Base-by-base conservation (phyloP, 2,113 vertebrate genomes). In the Siniperca knerii region DNA sequence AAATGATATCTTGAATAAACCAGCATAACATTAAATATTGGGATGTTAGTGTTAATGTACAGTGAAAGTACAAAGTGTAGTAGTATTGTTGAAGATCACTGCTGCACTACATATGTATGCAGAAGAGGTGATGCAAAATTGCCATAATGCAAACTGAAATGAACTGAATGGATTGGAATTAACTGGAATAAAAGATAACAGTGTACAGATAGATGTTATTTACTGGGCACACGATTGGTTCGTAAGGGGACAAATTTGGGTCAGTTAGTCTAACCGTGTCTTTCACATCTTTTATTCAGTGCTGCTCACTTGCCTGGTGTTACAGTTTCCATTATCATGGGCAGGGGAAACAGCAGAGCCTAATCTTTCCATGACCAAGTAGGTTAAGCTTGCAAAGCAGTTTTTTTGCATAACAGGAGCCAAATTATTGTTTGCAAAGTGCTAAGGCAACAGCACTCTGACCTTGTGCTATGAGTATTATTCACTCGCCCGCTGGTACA, bases 291-390 rank as follows among this genome's bases (percentile, higher is more conserved):
- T 25, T 20, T 67, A 76, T 84, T 48, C 82, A 62, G 33, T 0
- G 46, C 75, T 50, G 62, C 72, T n/a, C 0, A 3, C 60, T 35
- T 13, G 67, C 64, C 67, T 40, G 67, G 54, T 79, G 73, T 83
- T 88, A 71, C 71, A 65, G 73, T 85, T 82, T 88, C 71, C 74
- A 89, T 91, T 87, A 88, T 89, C 35, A n/a, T 4, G 33, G 50
- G 42, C 74, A 64, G 67, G 25, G 46, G 75, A 77, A 37, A 80
- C 60, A 77, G 85, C 81, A 78, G 68, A 87, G 81, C 82, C 84
- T 92, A 87, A 91, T 92, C 86, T 90, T 65, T 83, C 84, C 80
- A 85, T 87, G 87, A 88, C 87, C 87, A 84, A 88, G 77, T 54
- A 83, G 74, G 91, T 92, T 76, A 88, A 80, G 67, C 79, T 64